A percentile compares a stretch with the other conserved stretches of the same genome.
phyloP scores from a whole-genome alignment of 1,140 invertebrate genomes.

The Ladona fulva region DNA sequence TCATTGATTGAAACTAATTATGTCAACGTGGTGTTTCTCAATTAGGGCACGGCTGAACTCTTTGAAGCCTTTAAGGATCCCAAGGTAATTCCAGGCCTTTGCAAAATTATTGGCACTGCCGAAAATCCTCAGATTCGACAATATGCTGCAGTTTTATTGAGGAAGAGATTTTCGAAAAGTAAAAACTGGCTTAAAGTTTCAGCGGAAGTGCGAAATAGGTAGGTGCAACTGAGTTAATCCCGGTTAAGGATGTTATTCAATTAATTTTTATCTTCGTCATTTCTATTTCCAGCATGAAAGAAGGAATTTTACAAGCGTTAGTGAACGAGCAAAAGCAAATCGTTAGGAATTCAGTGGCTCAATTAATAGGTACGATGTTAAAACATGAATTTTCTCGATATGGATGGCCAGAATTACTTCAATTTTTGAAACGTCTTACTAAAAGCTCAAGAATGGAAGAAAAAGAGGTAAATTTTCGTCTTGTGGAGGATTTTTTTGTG shows the following conservation, averaged over 20 bases:
- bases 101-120: conserved; percentile 45
- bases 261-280: background rate
- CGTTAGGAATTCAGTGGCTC: conserved; percentile 54
- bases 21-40: too few relatives aligned
- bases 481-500: background rate
- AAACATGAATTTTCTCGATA: conserved; percentile 60
- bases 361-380: conserved; percentile 55
- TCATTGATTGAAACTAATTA: too few relatives aligned
- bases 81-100: conserved; percentile 45
- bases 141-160: conserved; percentile 53
- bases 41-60: conserved; percentile 52
- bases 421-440: conserved; percentile 51
- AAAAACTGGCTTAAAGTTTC: conserved; percentile 51
- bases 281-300: conserved; percentile 45
- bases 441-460: conserved; percentile 43
- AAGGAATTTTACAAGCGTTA: conserved; percentile 46
- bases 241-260: background rate
- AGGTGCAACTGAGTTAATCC: conserved; percentile 20
- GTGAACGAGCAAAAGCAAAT: conserved; percentile 48
- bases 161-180: conserved; percentile 47
- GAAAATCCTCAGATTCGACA: conserved; percentile 52
- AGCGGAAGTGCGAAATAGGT: conserved; percentile 40
- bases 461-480: conserved; percentile 44
- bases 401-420: conserved; percentile 58
- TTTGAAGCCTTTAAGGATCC: conserved; percentile 53